A percentile compares a stretch with the other conserved stretches of the same genome.
Conservation (phyloP, 2,888 invertebrate genomes). For the Lasioglossum marginatum region DNA sequence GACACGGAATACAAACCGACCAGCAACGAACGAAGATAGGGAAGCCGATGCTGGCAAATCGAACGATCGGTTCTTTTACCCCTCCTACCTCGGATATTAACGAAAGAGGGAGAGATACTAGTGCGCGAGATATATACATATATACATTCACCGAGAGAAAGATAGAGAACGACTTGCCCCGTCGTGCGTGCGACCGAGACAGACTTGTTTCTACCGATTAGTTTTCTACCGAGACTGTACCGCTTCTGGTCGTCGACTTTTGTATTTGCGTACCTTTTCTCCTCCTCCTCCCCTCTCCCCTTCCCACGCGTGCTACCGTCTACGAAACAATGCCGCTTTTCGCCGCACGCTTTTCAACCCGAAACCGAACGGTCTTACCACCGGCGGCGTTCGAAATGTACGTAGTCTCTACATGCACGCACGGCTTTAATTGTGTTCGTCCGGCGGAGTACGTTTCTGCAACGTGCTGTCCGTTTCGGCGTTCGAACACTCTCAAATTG, state of each 20-base stretch:
- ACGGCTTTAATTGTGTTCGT: not conserved
- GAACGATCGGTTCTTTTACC: constrained; percentile 66
- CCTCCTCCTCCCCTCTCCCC: not conserved
- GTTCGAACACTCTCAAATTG: not conserved
- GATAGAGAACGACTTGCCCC: constrained; percentile 27
- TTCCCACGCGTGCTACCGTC: constrained; percentile 40
- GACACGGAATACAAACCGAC: constrained; percentile 21
- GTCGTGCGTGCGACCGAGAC: constrained; percentile 33
- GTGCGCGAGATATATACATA: constrained; percentile 27
- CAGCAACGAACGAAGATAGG: constrained; percentile 50
- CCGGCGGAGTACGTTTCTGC: not conserved
- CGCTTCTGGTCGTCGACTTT: constrained; percentile 71
- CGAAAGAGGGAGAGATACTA: constrained; percentile 53
- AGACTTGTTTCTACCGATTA: constrained; percentile 35
- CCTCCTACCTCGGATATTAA: constrained; percentile 55
- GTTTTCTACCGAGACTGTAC: constrained; percentile 67
- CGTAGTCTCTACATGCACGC: not conserved
- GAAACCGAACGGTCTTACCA: constrained; percentile 33
- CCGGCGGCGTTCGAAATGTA: not conserved
- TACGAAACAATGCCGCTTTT: constrained; percentile 51
- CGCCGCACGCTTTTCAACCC: constrained; percentile 28
- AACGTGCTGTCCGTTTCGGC: not conserved
- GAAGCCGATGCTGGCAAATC: constrained; percentile 61
- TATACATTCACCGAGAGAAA: not conserved
- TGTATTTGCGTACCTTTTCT: constrained; percentile 64